A percentile compares a stretch with the other conserved stretches of the same genome.
These are phyloP conservation scores for Acronicta alni DNA, from an alignment of 2,888 invertebrate species.

Conservation along the genomic window DNA sequence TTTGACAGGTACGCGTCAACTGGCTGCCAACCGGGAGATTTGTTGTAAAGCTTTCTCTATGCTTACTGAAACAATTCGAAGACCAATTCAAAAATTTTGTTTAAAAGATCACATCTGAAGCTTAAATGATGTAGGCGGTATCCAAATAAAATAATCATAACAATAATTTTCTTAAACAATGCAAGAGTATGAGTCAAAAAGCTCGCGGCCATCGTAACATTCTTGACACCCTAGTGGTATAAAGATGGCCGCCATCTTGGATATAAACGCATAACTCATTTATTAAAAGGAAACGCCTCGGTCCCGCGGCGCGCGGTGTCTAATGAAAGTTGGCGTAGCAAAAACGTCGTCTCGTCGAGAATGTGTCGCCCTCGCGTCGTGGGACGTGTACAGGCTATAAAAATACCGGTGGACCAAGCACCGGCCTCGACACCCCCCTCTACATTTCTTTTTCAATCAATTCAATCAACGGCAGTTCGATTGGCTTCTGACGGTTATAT, in stretches of 20 bases:
- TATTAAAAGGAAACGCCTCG: conserved; percentile 85
- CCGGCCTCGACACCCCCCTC: conserved; percentile 70
- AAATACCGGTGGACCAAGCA: conserved; percentile 82
- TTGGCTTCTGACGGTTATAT: conserved; percentile 77
- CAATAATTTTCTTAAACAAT: conserved; percentile 47
- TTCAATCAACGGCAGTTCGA: conserved; percentile 84
- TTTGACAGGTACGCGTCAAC: conserved; percentile 69
- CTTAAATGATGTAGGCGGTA: background rate
- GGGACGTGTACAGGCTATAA: conserved; percentile 86
- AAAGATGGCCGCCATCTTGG: conserved; percentile 80
- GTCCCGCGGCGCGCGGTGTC: conserved; percentile 82
- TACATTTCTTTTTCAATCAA: conserved; percentile 86
- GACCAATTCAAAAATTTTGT: too few species aligned
- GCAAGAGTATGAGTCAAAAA: conserved; percentile 62
- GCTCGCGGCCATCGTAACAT: conserved; percentile 70
- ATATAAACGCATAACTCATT: conserved; percentile 87
- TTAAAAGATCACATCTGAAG: background rate
- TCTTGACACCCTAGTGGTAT: conserved; percentile 78
- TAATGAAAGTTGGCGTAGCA: conserved; percentile 87
- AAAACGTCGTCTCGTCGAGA: conserved; percentile 85
- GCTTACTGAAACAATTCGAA: too few species aligned
- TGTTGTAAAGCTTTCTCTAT: conserved; percentile 8
- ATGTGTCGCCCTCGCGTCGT: conserved; percentile 87
- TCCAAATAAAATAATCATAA: conserved; percentile 44
- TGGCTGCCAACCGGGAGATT: conserved; percentile 45